Conservation (phyloP, 2,113 vertebrate species). For the Nerophis lumbriciformis region DNA sequence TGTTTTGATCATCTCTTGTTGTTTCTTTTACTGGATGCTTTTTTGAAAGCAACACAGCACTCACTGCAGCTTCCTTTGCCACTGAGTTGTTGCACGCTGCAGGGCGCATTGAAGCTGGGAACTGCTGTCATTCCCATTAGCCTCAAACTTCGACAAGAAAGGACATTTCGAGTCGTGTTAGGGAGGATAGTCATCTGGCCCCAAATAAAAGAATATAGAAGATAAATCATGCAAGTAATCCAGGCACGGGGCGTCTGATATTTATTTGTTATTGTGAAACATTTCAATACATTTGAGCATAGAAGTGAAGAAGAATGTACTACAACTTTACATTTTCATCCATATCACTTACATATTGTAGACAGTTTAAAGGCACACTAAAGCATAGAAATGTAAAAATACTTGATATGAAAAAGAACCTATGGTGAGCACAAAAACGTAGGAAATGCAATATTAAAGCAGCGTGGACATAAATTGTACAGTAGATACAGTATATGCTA, state of each 20-base stretch:
- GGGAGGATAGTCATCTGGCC: conserved; percentile 14
- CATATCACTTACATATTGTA: too few species aligned
- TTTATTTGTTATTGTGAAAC: background rate
- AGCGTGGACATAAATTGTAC: too few species aligned
- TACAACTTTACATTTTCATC: too few species aligned
- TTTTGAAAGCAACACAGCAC: background rate
- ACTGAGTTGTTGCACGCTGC: background rate
- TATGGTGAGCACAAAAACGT: too few species aligned
- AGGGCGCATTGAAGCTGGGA: conserved; percentile 13
- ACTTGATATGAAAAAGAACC: too few species aligned
- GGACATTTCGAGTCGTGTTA: conserved; percentile 36
- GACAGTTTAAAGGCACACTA: too few species aligned
- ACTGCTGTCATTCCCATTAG: conserved; percentile 49
- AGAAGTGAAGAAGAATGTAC: too few species aligned
- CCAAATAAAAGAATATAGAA: background rate
- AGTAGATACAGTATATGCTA: too few species aligned
- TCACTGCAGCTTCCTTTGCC: background rate
- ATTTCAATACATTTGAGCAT: background rate
- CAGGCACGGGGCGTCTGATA: background rate
- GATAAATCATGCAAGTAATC: background rate
- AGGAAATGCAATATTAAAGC: too few species aligned
- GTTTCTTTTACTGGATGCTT: background rate
- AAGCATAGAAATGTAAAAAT: too few species aligned
- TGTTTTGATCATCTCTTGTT: background rate
- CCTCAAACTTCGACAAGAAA: conserved; percentile 36